phyloP scores from a whole-genome alignment of 2,888 invertebrate species.

The Drosophila neutralis region DNA sequence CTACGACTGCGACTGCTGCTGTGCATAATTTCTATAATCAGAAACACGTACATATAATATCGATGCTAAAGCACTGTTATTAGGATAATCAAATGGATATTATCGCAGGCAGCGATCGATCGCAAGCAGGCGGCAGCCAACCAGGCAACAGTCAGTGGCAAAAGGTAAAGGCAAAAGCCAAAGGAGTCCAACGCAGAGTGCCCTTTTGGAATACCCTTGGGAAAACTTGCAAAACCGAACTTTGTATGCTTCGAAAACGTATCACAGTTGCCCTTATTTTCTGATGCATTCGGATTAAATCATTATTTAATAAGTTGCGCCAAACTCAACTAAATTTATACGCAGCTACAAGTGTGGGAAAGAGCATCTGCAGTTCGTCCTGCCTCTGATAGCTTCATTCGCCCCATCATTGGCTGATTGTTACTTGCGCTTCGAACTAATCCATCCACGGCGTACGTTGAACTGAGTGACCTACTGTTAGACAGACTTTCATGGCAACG shows the following conservation, averaged over 20 bases:
- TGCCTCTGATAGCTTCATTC: slow-evolving; percentile 18
- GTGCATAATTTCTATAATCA: slow-evolving; percentile 85
- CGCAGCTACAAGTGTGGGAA: not conserved
- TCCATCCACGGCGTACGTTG: slow-evolving; percentile 71
- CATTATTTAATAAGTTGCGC: slow-evolving; percentile 29
- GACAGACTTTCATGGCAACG: slow-evolving; percentile 25
- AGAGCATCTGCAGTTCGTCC: slow-evolving; percentile 39
- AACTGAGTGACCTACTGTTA: slow-evolving; percentile 76
- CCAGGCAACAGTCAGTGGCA: slow-evolving; percentile 21
- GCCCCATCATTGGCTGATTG: slow-evolving; percentile 8
- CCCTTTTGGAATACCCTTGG: slow-evolving; percentile 41
- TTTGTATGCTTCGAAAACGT: not conserved
- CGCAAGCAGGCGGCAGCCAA: slow-evolving; percentile 16
- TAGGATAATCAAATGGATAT: slow-evolving; percentile 85
- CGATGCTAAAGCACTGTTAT: slow-evolving; percentile 84
- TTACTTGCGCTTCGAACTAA: slow-evolving; percentile 51
- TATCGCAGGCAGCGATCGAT: slow-evolving; percentile 83
- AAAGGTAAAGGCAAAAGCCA: slow-evolving; percentile 8
- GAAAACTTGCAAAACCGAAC: slow-evolving; percentile 8
- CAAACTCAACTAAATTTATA: not conserved
- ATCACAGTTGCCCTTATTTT: slow-evolving; percentile 3
- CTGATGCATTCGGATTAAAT: slow-evolving; percentile 28
- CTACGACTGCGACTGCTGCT: slow-evolving; percentile 36
- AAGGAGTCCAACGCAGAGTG: slow-evolving; percentile 2
- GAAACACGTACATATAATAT: slow-evolving; percentile 85